Conservation (phyloP, 2,113 vertebrate species). For the Sardina pilchardus region DNA sequence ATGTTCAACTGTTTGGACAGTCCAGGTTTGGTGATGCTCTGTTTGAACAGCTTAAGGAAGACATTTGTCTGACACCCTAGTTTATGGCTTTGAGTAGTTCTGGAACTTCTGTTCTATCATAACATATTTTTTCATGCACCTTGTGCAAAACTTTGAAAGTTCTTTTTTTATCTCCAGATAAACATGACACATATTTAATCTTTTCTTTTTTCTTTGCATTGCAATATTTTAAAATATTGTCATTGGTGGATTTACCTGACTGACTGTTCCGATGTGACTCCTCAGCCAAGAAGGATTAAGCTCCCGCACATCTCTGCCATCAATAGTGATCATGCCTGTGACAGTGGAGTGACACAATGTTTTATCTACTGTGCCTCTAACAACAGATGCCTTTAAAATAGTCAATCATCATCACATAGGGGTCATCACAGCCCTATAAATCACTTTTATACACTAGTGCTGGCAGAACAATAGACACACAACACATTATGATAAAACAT, state of each 20-base stretch:
- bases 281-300: constrained; percentile 91
- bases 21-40: too few relatives aligned
- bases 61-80: not conserved
- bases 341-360: constrained; percentile 13
- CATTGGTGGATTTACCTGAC: constrained; percentile 79
- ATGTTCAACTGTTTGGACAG: not conserved
- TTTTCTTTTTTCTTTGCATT: too few relatives aligned
- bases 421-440: not conserved
- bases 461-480: too few relatives aligned
- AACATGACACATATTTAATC: too few relatives aligned
- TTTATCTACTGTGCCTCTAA: not conserved
- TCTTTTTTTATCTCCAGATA: too few relatives aligned
- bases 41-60: not conserved
- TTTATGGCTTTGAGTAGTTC: not conserved
- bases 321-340: constrained; percentile 82
- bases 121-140: not conserved
- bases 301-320: constrained; percentile 83
- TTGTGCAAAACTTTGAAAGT: too few relatives aligned
- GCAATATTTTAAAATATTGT: not conserved
- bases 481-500: too few relatives aligned
- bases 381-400: not conserved
- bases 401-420: not conserved
- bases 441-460: not conserved
- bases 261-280: constrained; percentile 90
- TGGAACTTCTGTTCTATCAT: too few relatives aligned